Evolutionary conservation across 2,888 invertebrate genomes (phyloP).

Genomic region (Stratiomys singularior): DNA sequence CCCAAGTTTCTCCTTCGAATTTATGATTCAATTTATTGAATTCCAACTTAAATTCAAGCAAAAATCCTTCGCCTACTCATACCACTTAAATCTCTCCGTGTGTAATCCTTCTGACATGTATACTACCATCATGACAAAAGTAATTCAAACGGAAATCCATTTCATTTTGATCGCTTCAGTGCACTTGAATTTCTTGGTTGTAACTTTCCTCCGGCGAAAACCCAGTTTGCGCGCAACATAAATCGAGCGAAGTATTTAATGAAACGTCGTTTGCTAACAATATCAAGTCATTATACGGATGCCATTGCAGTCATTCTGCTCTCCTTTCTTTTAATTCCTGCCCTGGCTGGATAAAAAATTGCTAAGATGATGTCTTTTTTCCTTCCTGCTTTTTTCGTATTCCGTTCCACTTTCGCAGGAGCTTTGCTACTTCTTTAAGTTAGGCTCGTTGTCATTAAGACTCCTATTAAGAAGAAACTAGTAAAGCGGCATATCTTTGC

Average conservation of each 20-base stretch:
- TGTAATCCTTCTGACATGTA: too few species aligned
- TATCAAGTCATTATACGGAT: neutral
- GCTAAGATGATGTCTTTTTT: neutral
- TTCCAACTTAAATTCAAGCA: too few species aligned
- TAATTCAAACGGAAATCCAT: neutral
- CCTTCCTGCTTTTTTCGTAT: neutral
- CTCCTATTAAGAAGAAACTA: neutral
- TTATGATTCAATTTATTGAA: too few species aligned
- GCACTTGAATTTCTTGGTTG: neutral
- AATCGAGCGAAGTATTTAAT: neutral
- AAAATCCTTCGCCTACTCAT: too few species aligned
- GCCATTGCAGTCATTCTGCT: neutral
- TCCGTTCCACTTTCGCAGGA: neutral
- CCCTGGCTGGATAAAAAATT: neutral
- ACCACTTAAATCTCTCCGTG: too few species aligned
- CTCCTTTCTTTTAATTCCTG: neutral
- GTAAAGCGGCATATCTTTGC: neutral
- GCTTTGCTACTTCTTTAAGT: neutral
- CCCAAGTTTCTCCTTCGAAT: too few species aligned
- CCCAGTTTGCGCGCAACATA: neutral
- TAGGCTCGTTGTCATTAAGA: neutral
- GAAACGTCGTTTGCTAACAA: neutral
- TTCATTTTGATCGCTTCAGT: neutral
- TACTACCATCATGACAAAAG: too few species aligned
- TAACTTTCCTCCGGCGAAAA: neutral